A percentile compares a stretch with the other conserved stretches of the same genome.
Conservation (phyloP, 2,797 vertebrate genomes). For the Pterois miles region DNA sequence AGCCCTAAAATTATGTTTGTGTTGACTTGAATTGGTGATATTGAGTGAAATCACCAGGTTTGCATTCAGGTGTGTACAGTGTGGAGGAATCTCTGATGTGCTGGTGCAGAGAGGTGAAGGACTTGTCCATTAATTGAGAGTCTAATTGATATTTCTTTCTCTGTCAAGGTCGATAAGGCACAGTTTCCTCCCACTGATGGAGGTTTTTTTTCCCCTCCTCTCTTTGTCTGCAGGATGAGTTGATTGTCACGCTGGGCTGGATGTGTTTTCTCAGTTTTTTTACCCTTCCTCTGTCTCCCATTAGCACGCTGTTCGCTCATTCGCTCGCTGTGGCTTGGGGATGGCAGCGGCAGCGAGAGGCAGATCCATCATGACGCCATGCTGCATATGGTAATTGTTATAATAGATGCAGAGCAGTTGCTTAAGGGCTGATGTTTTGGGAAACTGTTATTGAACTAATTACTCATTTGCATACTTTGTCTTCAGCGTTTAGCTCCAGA, state of each 20-base stretch:
- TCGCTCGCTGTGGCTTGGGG: conserved; percentile 1
- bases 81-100: background rate
- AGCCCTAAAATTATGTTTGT: background rate
- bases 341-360: conserved; percentile 6
- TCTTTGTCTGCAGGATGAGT: conserved; percentile 15
- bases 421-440: conserved; percentile 72
- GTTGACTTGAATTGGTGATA: background rate
- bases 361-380: conserved; percentile 52
- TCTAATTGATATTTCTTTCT: conserved; percentile 31
- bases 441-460: conserved; percentile 73
- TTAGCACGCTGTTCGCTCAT: conserved; percentile 27
- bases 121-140: conserved; percentile 8
- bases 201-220: background rate
- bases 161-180: conserved; percentile 26
- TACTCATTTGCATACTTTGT: conserved; percentile 74
- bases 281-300: conserved; percentile 15
- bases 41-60: background rate
- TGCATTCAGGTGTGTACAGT: no score
- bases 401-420: conserved; percentile 65
- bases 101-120: background rate
- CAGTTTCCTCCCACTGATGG: conserved; percentile 11
- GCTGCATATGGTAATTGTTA: conserved; percentile 64
- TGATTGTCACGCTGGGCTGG: conserved; percentile 26
- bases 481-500: conserved; percentile 49
- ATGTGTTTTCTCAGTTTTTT: background rate